Evolutionary conservation across 2,113 vertebrate genomes (phyloP).

Genomic region (Phyllopteryx taeniolatus): DNA sequence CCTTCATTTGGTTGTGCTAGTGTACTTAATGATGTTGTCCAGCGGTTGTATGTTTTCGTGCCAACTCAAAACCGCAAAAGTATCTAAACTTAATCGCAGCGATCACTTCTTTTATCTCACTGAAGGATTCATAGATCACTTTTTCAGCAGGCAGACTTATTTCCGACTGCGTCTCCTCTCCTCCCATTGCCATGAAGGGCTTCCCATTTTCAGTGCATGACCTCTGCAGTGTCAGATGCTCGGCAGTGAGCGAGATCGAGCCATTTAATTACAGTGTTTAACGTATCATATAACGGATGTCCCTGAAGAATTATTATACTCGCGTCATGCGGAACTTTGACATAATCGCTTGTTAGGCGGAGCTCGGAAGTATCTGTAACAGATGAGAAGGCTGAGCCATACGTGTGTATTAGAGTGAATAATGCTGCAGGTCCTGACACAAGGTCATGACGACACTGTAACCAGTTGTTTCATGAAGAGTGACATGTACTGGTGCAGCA

Average conservation of each 20-base stretch:
- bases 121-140: neutral
- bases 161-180: neutral
- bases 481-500: neutral
- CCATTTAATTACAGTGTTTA: neutral
- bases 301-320: neutral
- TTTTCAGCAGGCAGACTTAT: neutral
- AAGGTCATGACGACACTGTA: constrained; percentile 1
- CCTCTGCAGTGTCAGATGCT: constrained; percentile 4
- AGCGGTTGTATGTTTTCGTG: neutral
- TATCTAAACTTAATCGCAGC: neutral
- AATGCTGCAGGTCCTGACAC: constrained; percentile 11
- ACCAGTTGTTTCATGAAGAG: neutral
- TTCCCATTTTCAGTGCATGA: constrained; percentile 1
- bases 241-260: neutral
- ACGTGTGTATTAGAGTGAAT: constrained; percentile 24
- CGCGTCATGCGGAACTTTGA: constrained; percentile 8
- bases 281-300: neutral
- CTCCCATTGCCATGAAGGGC: neutral
- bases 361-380: constrained; percentile 14
- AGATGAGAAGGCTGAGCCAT: constrained; percentile 14
- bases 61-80: neutral
- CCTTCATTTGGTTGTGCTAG: no score
- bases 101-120: neutral
- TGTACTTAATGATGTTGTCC: no score
- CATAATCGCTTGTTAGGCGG: constrained; percentile 4